phyloP scores from a whole-genome alignment of 2,888 invertebrate genomes.

The Drosophila barbarae region DNA sequence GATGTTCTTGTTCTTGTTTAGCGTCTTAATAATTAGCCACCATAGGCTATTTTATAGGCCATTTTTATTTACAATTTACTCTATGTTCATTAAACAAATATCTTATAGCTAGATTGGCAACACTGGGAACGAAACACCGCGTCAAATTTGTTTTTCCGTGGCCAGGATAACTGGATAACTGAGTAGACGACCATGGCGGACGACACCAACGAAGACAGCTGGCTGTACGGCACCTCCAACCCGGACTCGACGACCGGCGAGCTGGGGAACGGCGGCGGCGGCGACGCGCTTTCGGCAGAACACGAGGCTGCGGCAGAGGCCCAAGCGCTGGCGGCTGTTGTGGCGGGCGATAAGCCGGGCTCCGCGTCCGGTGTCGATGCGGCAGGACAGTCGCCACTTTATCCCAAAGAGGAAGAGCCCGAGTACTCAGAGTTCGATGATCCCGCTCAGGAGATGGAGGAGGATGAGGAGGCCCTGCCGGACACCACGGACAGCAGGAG shows the following conservation, averaged over 20 bases:
- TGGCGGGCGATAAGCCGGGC: slow-evolving; percentile 49
- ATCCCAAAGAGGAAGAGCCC: slow-evolving; percentile 56
- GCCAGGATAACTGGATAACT: neutral
- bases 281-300: slow-evolving; percentile 53
- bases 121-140: slow-evolving; percentile 1
- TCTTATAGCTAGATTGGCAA: too few relatives aligned
- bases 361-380: slow-evolving; percentile 1
- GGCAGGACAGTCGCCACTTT: slow-evolving; percentile 21
- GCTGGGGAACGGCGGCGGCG: slow-evolving; percentile 52
- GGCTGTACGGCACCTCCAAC: slow-evolving; percentile 91
- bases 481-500: slow-evolving; percentile 60
- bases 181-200: slow-evolving; percentile 81
- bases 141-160: slow-evolving; percentile 2
- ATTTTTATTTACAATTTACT: too few relatives aligned
- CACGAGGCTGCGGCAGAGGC: slow-evolving; percentile 61
- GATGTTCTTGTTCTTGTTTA: too few relatives aligned
- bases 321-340: slow-evolving; percentile 48
- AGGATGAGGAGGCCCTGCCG: slow-evolving; percentile 75
- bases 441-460: slow-evolving; percentile 79
- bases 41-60: too few relatives aligned
- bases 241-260: slow-evolving; percentile 79
- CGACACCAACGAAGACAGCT: slow-evolving; percentile 89
- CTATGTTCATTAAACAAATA: too few relatives aligned
- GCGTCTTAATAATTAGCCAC: too few relatives aligned
- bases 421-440: slow-evolving; percentile 76